Evolutionary conservation across 2,797 vertebrate genomes (phyloP).

Genomic region (Presbytis comata): DNA sequence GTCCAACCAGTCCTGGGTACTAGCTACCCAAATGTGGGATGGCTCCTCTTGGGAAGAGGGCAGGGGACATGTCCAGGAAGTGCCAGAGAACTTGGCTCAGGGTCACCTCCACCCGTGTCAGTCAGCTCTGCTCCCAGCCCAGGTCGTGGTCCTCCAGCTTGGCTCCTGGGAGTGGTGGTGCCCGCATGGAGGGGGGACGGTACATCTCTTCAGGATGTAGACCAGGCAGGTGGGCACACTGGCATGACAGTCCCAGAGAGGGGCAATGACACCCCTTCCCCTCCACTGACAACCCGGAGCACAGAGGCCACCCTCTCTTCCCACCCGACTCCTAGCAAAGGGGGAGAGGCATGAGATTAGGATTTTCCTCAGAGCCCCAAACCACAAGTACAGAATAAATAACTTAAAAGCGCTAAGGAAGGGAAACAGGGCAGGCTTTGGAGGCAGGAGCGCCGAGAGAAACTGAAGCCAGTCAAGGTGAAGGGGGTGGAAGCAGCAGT

Average conservation of each 20-base stretch:
- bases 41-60: slow-evolving; percentile 51
- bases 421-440: slow-evolving; percentile 64
- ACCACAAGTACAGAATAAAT: slow-evolving; percentile 81
- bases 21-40: slow-evolving; percentile 66
- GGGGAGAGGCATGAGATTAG: slow-evolving; percentile 69
- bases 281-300: slow-evolving; percentile 26
- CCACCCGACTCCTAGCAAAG: slow-evolving; percentile 61
- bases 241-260: slow-evolving; percentile 16
- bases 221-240: slow-evolving; percentile 37
- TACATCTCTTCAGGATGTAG: slow-evolving; percentile 64
- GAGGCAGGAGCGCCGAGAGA: slow-evolving; percentile 66
- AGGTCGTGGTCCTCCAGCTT: slow-evolving; percentile 10
- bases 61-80: slow-evolving; percentile 30
- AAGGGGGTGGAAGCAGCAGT: slow-evolving; percentile 73
- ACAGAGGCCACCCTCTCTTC: slow-evolving; percentile 49
- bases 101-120: slow-evolving; percentile 40
- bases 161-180: not conserved
- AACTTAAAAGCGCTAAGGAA: slow-evolving; percentile 74
- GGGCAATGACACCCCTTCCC: not conserved
- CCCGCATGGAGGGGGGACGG: not conserved
- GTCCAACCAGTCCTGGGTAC: slow-evolving; percentile 71
- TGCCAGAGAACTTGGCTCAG: slow-evolving; percentile 39
- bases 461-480: slow-evolving; percentile 67
- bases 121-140: slow-evolving; percentile 56
- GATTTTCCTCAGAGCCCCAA: slow-evolving; percentile 75